Evolutionary conservation across 1,140 invertebrate genomes (phyloP).

Genomic region (Globodera ellingtonae): DNA sequence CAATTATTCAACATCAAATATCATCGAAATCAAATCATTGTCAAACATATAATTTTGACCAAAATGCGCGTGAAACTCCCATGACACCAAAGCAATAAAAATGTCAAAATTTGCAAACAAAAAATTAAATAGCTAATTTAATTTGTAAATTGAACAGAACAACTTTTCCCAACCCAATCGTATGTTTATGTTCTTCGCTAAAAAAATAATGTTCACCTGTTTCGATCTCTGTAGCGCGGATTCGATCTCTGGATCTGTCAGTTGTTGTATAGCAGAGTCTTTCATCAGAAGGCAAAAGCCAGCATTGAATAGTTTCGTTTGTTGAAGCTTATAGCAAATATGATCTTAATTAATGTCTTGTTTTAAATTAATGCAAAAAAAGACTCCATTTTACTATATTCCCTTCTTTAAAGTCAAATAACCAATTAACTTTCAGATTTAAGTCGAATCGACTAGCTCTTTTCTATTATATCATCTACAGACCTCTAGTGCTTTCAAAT

Average conservation of each 20-base stretch:
- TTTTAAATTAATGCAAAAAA: too few species aligned
- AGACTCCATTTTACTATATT: too few species aligned
- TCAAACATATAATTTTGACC: constrained; percentile 4
- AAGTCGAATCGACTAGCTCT: too few species aligned
- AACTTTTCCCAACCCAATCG: constrained; percentile 20
- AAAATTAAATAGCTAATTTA: constrained; percentile 18
- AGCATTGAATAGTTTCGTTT: constrained; percentile 31
- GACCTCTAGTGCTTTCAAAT: too few species aligned
- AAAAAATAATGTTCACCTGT: constrained; percentile 41
- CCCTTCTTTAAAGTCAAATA: too few species aligned
- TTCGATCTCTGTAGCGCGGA: constrained; percentile 54
- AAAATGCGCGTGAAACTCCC: constrained; percentile 5
- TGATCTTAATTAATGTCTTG: too few species aligned
- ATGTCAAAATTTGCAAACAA: constrained; percentile 20
- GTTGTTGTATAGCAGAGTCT: constrained; percentile 22
- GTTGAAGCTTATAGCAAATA: too few species aligned
- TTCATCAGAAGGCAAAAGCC: constrained; percentile 44
- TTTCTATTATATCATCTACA: too few species aligned
- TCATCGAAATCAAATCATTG: constrained; percentile 15
- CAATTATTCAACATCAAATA: constrained; percentile 1
- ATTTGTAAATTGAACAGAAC: constrained; percentile 33
- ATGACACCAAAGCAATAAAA: not conserved
- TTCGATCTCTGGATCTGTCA: constrained; percentile 39
- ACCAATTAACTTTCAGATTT: too few species aligned
- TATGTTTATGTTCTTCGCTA: constrained; percentile 3